These are phyloP conservation scores for Scrobipalpa atriplicella DNA, from an alignment of 2,888 invertebrate species.

Conservation along the genomic window DNA sequence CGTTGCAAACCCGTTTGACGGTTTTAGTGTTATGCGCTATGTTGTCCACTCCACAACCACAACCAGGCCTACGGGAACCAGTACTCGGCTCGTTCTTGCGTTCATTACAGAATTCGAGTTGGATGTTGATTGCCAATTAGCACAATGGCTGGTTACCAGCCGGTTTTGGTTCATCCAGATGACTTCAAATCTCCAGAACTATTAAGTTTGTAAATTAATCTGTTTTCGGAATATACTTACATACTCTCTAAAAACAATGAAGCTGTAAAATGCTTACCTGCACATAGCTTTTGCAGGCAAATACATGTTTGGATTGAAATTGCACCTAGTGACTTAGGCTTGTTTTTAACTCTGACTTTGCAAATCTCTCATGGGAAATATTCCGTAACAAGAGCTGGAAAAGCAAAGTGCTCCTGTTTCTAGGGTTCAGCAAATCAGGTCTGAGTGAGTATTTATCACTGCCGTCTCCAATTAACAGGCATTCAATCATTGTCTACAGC, in stretches of 20 bases:
- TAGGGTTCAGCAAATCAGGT: constrained; percentile 44
- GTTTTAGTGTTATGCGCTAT: constrained; percentile 65
- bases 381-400: constrained; percentile 66
- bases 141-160: background rate
- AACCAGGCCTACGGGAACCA: constrained; percentile 53
- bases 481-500: constrained; percentile 19
- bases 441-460: background rate
- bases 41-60: constrained; percentile 53
- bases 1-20: constrained; percentile 71
- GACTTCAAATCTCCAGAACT: background rate
- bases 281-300: background rate
- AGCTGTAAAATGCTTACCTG: too few species aligned
- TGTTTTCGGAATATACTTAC: too few species aligned
- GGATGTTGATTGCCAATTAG: constrained; percentile 26
- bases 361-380: constrained; percentile 57
- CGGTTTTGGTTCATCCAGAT: background rate
- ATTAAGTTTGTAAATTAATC: too few species aligned
- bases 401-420: constrained; percentile 46
- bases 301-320: background rate
- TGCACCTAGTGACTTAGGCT: background rate
- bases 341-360: background rate
- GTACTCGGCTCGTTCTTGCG: constrained; percentile 36
- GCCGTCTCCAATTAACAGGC: constrained; percentile 1
- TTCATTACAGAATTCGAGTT: constrained; percentile 27
- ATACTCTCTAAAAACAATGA: too few species aligned